phyloP scores from a whole-genome alignment of 2,888 invertebrate species.

The Smittia sp. region DNA sequence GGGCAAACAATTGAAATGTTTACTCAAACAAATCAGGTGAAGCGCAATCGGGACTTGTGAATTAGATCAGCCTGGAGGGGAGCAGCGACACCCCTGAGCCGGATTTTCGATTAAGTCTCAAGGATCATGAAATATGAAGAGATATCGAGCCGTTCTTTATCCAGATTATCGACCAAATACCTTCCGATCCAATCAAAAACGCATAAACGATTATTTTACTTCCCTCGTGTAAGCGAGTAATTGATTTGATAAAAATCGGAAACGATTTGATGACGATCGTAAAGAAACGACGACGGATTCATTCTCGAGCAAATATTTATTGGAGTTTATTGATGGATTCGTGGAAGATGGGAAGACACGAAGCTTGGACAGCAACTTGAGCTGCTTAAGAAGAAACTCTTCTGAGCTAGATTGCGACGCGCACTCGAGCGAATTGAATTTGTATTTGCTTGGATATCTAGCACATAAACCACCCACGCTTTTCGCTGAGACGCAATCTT shows the following conservation, averaged over 20 bases:
- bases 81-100: not conserved
- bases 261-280: slow-evolving; percentile 5
- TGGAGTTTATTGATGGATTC: not conserved
- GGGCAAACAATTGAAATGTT: slow-evolving; percentile 35
- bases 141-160: not conserved
- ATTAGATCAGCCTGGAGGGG: not conserved
- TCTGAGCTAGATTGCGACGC: too few relatives aligned
- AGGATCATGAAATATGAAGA: slow-evolving; percentile 31
- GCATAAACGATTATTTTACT: slow-evolving; percentile 38
- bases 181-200: slow-evolving; percentile 37
- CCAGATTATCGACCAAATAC: slow-evolving; percentile 39
- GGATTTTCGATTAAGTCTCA: not conserved
- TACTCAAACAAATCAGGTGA: slow-evolving; percentile 32
- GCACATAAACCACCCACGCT: too few relatives aligned
- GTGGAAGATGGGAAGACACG: too few relatives aligned
- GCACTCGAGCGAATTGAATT: too few relatives aligned
- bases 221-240: slow-evolving; percentile 23
- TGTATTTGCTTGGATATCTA: too few relatives aligned
- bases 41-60: not conserved
- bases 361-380: too few relatives aligned
- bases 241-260: slow-evolving; percentile 39
- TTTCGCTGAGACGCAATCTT: too few relatives aligned
- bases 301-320: slow-evolving; percentile 24
- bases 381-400: too few relatives aligned
- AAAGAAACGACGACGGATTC: not conserved